These are phyloP conservation scores for Limonius californicus DNA, from an alignment of 1,140 invertebrate genomes.

Conservation along the genomic window DNA sequence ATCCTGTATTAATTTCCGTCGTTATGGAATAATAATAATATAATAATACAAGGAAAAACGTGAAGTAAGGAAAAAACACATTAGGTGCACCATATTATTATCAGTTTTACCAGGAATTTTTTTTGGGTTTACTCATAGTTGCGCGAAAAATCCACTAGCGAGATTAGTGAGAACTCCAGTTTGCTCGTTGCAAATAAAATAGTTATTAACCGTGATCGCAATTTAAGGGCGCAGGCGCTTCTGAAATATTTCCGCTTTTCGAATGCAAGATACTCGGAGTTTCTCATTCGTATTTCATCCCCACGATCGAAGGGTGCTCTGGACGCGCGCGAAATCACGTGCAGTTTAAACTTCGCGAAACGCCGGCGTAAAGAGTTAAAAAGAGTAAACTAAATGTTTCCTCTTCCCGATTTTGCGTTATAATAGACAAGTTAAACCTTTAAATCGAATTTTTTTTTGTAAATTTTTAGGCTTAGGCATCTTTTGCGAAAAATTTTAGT, in stretches of 20 bases:
- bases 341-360: not conserved
- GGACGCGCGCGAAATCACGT: not conserved
- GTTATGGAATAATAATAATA: too few relatives aligned
- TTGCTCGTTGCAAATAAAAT: too few relatives aligned
- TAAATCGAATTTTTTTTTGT: not conserved
- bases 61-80: too few relatives aligned
- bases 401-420: not conserved
- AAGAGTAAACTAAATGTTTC: too few relatives aligned
- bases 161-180: too few relatives aligned
- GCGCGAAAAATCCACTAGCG: too few relatives aligned
- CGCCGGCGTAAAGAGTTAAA: not conserved
- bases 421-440: not conserved
- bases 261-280: not conserved
- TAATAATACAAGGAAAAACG: too few relatives aligned
- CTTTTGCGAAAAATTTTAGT: not conserved
- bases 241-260: not conserved
- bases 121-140: too few relatives aligned
- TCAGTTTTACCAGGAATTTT: too few relatives aligned
- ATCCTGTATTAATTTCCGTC: too few relatives aligned
- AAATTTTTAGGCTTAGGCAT: not conserved
- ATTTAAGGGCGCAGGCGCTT: not conserved
- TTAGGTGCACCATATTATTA: too few relatives aligned
- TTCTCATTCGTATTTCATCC: not conserved
- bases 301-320: not conserved
- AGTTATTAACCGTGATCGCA: not conserved